Evolutionary conservation across 2,113 vertebrate species (phyloP), one percentile per base, ranked within the genome.

Genomic region (Nicator chloris): DNA sequence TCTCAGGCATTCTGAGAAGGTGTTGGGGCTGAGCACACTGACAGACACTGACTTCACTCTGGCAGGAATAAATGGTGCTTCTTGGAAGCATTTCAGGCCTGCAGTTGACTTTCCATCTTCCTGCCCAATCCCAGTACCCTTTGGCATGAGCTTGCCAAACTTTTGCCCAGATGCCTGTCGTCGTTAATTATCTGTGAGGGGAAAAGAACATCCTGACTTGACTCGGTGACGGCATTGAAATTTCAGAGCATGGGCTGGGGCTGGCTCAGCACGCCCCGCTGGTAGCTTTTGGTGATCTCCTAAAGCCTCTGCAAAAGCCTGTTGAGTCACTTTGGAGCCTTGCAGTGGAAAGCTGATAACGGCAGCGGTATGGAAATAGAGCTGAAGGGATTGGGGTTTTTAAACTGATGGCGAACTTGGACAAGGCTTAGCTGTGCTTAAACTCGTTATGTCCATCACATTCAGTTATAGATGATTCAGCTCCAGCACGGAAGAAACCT

Each of bases 371-470:
- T 96, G 73, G 93, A 94, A 95, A 93, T 82, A 95, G 85, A 90
- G 76, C 82, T 73, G 93, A 94, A 78, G 72, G 90, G 94, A 90
- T 93, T 93, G 93, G 61, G 69, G 60, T 53, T 96, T 96, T 92
- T 92, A 90, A 95, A 96, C 63, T 83, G 92, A 23, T 88, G 79
- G 90, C 92, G 92, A 86, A 93, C 90, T 75, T 94, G 90, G 90
- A 88, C 82, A 24, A 44, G 68, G 90, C 90, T 95, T 95, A 95
- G 80, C 90, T 82, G 59, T 71, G 85, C 95, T 97, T 95, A 96
- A 89, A 93, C 85, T 91, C 64, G 82, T 95, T 88, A 73, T 53
- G 79, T 83, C 93, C 88, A 70, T 90, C 92, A 82, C 39, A 33
- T 83, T 73, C 2, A 5, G 82, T 88, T 78, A 59, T 6, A 39